Percentiles rank a stretch among this genome's conserved stretches.
phyloP scores from a whole-genome alignment of 2,113 vertebrate species.

The Theristicus caerulescens region DNA sequence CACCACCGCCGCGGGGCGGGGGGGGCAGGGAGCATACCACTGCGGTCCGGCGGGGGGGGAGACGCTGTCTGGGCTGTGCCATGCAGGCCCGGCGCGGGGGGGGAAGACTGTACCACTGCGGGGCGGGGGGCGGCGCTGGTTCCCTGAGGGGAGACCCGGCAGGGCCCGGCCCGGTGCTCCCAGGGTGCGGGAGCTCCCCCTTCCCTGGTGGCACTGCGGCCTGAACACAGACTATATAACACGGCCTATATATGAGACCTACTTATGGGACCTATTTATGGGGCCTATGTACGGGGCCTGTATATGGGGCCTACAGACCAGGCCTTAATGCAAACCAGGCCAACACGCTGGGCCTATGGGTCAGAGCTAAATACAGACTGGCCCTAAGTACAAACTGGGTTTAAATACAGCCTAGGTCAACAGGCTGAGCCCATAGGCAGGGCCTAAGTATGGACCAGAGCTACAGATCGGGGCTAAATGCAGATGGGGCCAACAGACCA shows the following conservation, averaged over 20 bases:
- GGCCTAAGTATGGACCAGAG: background rate
- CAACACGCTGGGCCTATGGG: accelerated
- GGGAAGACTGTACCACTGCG: background rate
- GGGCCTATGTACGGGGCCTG: no score
- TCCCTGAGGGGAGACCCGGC: background rate
- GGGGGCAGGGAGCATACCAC: background rate
- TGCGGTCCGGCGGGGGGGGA: background rate
- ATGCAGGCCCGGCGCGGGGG: background rate
- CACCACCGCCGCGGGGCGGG: background rate
- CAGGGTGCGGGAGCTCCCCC: no score
- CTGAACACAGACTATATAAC: no score
- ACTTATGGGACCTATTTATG: accelerated
- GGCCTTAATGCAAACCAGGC: background rate
- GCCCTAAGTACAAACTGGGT: background rate
- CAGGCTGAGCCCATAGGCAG: background rate
- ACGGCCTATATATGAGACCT: accelerated
- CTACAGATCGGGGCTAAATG: background rate
- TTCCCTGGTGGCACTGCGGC: no score
- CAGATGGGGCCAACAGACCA: no score
- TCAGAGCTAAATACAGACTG: background rate
- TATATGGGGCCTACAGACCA: no score
- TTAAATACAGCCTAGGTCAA: background rate
- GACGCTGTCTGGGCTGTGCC: background rate
- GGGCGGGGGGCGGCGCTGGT: background rate
- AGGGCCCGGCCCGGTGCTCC: background rate